Evolutionary conservation across 1,140 invertebrate species (phyloP).

Genomic region (Nasonia longicornis): DNA sequence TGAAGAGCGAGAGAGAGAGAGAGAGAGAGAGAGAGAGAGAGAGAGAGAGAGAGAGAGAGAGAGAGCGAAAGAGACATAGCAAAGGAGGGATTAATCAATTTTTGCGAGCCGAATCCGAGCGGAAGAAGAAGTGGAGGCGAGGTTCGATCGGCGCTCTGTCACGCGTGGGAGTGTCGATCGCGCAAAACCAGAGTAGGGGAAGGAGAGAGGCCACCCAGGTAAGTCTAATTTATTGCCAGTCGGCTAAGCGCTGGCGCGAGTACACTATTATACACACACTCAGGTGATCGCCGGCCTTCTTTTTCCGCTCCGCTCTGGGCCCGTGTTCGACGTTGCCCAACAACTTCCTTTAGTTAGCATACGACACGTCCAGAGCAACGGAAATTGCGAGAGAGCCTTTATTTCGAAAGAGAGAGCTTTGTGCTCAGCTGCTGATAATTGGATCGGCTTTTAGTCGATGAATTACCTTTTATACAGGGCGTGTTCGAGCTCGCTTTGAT

Average conservation of each 20-base stretch:
- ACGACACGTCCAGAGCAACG: constrained; percentile 17
- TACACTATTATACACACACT: background rate
- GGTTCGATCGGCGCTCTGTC: background rate
- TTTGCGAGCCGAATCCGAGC: constrained; percentile 29
- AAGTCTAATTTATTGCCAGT: constrained; percentile 49
- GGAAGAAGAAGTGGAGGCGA: constrained; percentile 22
- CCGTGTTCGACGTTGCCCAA: constrained; percentile 30
- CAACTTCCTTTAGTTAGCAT: constrained; percentile 44
- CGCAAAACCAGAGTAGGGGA: constrained; percentile 38
- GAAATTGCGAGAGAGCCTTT: background rate
- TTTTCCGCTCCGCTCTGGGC: background rate
- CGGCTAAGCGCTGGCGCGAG: constrained; percentile 22
- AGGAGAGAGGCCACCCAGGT: constrained; percentile 48
- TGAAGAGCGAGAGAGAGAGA: background rate
- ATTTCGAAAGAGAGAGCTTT: background rate
- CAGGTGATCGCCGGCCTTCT: constrained; percentile 31
- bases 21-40: constrained; percentile 41
- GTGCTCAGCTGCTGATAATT: background rate
- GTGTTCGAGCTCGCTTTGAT: no score
- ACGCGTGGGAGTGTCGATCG: constrained; percentile 47
- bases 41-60: background rate
- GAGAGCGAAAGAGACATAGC: constrained; percentile 51
- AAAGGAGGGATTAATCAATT: constrained; percentile 46
- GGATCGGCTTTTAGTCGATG: constrained; percentile 11
- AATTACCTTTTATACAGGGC: no score